Base-by-base conservation (phyloP, 2,888 invertebrate species). In the Venustoraphidia nigricollis region DNA sequence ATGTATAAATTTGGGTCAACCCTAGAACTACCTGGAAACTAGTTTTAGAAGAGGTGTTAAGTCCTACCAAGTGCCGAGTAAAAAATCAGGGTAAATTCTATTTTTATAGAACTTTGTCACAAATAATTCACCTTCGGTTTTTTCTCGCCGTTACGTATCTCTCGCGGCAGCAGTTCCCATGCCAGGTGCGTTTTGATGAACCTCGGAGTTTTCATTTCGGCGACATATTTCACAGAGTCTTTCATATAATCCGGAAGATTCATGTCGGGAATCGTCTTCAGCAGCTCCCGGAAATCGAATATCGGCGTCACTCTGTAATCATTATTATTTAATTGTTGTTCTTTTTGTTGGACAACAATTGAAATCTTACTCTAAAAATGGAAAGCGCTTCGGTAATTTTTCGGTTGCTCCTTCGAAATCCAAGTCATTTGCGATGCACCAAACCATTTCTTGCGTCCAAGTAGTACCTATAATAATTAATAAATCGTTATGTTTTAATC, bases 381-480 rank as follows among this genome's bases (percentile, higher is more conserved):
- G 42, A 41, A 42, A 47, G 35, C 35, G 27, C 35, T 2, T n/a
- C 34, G 9, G 34, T 34, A 36, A 1, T 10, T 17, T 37, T 38
- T 10, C 13, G 17, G 37, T 38, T 3, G 39, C 46, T 9, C 39
- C 39, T 10, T 13, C n/a, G 10, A 39, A 45, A 17, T 39, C 39
- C 39, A 27, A 38, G 37, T 45, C 34, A 10, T 45, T 45, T 9
- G 36, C 14, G 10, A 45, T 45, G 34, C 34, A 41, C 34, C 39
- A 45, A 45, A 39, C 17, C 37, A 45, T 45, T 39, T 39, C 38
- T 37, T 45, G 46, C 2, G 34, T 27, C 42, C 42, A 42, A 34
- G 42, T 42, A 34, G 42, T 42, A 1, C 42, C 42, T 42, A n/a
- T n/a, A 13, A 45, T 9, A 34, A 38, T 17, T 17, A 17, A 17